Conservation (phyloP, 2,888 invertebrate genomes). For the Automeris io region DNA sequence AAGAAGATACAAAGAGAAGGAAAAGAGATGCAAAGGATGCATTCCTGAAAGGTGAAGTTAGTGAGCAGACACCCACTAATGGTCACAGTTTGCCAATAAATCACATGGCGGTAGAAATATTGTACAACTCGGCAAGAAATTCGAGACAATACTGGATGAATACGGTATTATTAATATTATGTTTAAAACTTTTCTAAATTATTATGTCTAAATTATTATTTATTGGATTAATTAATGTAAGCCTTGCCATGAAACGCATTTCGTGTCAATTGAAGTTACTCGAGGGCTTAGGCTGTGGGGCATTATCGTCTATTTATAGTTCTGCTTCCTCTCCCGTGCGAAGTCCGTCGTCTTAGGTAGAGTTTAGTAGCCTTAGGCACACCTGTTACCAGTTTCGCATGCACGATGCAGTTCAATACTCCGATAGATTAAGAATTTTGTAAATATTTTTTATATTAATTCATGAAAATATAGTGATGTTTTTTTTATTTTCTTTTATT, state of each 20-base stretch:
- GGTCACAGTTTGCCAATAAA: constrained; percentile 38
- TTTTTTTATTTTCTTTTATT: constrained; percentile 28
- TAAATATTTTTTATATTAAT: constrained; percentile 58
- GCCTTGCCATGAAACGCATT: constrained; percentile 72
- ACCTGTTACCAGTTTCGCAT: constrained; percentile 56
- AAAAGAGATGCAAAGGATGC: constrained; percentile 50
- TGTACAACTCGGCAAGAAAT: constrained; percentile 17
- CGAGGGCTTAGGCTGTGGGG: constrained; percentile 32
- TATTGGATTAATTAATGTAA: constrained; percentile 58
- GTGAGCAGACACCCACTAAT: constrained; percentile 35
- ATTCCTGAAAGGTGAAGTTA: constrained; percentile 43
- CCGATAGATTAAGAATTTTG: constrained; percentile 60
- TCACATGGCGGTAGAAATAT: constrained; percentile 44
- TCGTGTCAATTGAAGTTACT: constrained; percentile 32
- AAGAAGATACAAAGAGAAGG: constrained; percentile 29
- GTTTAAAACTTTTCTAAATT: constrained; percentile 39
- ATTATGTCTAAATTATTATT: constrained; percentile 54
- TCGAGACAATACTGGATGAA: constrained; percentile 25
- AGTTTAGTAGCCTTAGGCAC: constrained; percentile 22
- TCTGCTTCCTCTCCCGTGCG: constrained; percentile 12
- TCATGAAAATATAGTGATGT: constrained; percentile 41
- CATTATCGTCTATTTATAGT: constrained; percentile 11
- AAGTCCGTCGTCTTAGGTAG: constrained; percentile 13
- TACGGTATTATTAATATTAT: constrained; percentile 38
- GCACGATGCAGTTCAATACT: constrained; percentile 67